These are phyloP conservation scores for Nycticorax nycticorax DNA, from an alignment of 2,113 vertebrate species.

Conservation along the genomic window DNA sequence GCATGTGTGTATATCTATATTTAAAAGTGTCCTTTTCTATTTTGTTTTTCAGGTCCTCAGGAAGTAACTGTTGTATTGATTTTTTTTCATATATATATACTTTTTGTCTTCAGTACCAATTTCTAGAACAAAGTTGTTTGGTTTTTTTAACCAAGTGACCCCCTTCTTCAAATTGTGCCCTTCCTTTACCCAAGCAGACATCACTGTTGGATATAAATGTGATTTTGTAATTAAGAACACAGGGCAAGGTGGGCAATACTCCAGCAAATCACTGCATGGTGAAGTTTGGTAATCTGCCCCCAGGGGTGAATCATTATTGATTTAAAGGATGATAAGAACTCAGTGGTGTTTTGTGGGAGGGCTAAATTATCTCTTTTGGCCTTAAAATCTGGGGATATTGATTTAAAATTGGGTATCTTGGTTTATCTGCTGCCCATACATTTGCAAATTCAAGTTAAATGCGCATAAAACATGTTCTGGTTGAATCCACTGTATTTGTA, in stretches of 20 bases:
- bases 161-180: background rate
- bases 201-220: background rate
- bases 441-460: background rate
- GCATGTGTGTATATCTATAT: background rate
- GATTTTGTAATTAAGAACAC: background rate
- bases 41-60: background rate
- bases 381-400: background rate
- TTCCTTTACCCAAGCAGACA: background rate
- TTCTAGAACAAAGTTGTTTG: background rate
- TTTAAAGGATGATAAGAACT: slow-evolving; percentile 32
- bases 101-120: background rate
- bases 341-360: background rate
- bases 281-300: background rate
- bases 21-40: background rate
- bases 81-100: background rate
- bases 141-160: background rate
- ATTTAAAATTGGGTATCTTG: slow-evolving; percentile 5
- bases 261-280: background rate
- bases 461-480: background rate
- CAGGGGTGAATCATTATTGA: background rate
- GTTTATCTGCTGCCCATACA: slow-evolving; percentile 10
- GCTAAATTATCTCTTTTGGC: background rate
- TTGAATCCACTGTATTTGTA: background rate
- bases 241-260: background rate
- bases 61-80: background rate